These are phyloP conservation scores for Zaprionus lineosus DNA, from an alignment of 2,888 invertebrate genomes.

Conservation along the genomic window DNA sequence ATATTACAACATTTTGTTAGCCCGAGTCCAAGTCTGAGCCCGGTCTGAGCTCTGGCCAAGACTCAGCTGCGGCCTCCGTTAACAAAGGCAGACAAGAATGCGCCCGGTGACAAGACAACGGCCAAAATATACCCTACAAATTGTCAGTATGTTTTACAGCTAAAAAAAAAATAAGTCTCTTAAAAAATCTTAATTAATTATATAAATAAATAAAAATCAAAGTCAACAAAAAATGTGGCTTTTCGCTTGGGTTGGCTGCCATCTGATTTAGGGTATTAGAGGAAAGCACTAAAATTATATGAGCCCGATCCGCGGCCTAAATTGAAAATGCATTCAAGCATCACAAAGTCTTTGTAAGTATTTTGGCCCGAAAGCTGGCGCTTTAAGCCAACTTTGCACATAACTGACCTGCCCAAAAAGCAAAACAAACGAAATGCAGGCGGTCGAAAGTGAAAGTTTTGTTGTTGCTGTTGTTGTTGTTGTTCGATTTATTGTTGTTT, in stretches of 20 bases:
- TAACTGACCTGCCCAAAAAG: conserved; percentile 71
- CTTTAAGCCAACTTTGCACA: conserved; percentile 33
- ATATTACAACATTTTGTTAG: conserved; percentile 69
- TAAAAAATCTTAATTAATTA: too few relatives aligned
- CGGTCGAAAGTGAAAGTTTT: conserved; percentile 67
- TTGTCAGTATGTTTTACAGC: too few relatives aligned
- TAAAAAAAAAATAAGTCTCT: too few relatives aligned
- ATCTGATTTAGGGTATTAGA: conserved; percentile 47
- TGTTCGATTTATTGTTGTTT: conserved; percentile 19
- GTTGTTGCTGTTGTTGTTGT: conserved; percentile 27
- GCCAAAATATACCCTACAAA: conserved; percentile 7
- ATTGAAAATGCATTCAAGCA: conserved; percentile 72
- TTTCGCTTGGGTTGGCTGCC: too few relatives aligned
- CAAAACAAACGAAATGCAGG: conserved; percentile 11
- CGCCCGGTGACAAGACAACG: too few relatives aligned
- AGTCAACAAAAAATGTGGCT: too few relatives aligned
- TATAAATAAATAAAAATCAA: too few relatives aligned
- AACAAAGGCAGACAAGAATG: conserved; percentile 34
- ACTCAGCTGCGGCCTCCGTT: conserved; percentile 21
- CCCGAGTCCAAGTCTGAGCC: conserved; percentile 43
- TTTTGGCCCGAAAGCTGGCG: conserved; percentile 17
- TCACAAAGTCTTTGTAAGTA: conserved; percentile 29
- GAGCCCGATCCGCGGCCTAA: conserved; percentile 49
- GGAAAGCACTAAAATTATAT: conserved; percentile 60
- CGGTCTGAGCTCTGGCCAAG: conserved; percentile 17